phyloP scores from a whole-genome alignment of 2,888 invertebrate genomes.

The Watsonalla binaria region DNA sequence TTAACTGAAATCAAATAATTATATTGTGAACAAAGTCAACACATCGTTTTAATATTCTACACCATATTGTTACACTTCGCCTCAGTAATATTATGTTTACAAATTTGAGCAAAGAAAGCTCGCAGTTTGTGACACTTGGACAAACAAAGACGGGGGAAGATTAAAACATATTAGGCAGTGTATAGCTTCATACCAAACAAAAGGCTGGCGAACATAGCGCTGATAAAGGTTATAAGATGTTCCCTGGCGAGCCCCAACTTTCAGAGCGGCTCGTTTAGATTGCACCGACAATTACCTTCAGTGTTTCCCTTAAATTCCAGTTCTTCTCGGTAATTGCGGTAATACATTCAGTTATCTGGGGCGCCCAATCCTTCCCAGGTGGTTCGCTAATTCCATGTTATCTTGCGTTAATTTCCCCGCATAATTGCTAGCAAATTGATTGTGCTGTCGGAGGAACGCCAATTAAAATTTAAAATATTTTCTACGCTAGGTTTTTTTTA shows the following conservation, averaged over 20 bases:
- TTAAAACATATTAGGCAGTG: conserved; percentile 55
- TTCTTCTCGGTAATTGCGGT: conserved; percentile 59
- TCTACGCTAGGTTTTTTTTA: conserved; percentile 3
- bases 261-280: conserved; percentile 54
- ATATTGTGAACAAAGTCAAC: too few species aligned
- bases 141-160: conserved; percentile 53
- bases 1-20: not conserved
- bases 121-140: conserved; percentile 38
- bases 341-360: conserved; percentile 68
- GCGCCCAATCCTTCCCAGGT: conserved; percentile 62
- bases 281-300: conserved; percentile 45
- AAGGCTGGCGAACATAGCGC: conserved; percentile 37
- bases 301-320: conserved; percentile 48
- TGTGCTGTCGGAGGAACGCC: conserved; percentile 31
- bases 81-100: conserved; percentile 30
- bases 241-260: conserved; percentile 32
- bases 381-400: conserved; percentile 57
- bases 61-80: conserved; percentile 14
- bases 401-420: conserved; percentile 64
- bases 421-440: conserved; percentile 63
- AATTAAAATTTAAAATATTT: conserved; percentile 37
- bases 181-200: conserved; percentile 50
- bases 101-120: conserved; percentile 43
- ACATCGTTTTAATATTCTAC: too few species aligned
- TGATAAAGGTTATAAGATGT: conserved; percentile 55